These are phyloP conservation scores for Dynastes maya DNA, from an alignment of 2,888 invertebrate genomes.

Conservation along the genomic window DNA sequence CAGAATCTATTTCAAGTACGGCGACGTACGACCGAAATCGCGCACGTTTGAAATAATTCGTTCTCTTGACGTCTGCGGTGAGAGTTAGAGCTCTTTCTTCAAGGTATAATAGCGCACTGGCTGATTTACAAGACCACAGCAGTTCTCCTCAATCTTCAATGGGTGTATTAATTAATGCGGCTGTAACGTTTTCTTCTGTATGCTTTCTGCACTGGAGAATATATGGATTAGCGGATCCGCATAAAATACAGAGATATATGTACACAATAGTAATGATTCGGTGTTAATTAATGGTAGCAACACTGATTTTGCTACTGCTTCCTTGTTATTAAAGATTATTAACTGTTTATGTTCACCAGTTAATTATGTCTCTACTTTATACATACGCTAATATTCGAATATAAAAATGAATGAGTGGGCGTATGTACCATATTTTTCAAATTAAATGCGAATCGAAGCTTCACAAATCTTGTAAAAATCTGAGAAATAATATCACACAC, in stretches of 20 bases:
- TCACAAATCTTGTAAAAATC: too few species aligned
- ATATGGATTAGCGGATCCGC: slow-evolving; percentile 68
- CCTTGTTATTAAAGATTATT: slow-evolving; percentile 33
- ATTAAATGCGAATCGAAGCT: too few species aligned
- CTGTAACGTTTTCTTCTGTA: slow-evolving; percentile 65
- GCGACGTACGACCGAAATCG: background rate
- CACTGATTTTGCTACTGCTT: slow-evolving; percentile 27
- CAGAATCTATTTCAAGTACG: background rate
- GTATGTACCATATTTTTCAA: too few species aligned
- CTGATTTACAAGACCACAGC: slow-evolving; percentile 50
- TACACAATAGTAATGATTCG: slow-evolving; percentile 43
- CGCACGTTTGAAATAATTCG: slow-evolving; percentile 8
- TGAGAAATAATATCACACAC: too few species aligned
- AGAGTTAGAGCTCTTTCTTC: slow-evolving; percentile 52
- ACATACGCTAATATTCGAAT: background rate
- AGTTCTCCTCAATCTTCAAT: slow-evolving; percentile 58
- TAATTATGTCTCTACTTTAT: slow-evolving; percentile 9
- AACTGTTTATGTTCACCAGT: slow-evolving; percentile 34
- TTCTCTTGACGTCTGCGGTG: slow-evolving; percentile 7
- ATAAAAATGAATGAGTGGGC: background rate
- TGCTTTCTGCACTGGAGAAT: slow-evolving; percentile 68
- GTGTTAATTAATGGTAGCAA: slow-evolving; percentile 44
- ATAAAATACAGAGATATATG: slow-evolving; percentile 49
- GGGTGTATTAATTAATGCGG: slow-evolving; percentile 65
- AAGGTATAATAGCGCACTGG: slow-evolving; percentile 60